Conservation (phyloP, 2,888 invertebrate genomes). For the Phytoseiulus persimilis region DNA sequence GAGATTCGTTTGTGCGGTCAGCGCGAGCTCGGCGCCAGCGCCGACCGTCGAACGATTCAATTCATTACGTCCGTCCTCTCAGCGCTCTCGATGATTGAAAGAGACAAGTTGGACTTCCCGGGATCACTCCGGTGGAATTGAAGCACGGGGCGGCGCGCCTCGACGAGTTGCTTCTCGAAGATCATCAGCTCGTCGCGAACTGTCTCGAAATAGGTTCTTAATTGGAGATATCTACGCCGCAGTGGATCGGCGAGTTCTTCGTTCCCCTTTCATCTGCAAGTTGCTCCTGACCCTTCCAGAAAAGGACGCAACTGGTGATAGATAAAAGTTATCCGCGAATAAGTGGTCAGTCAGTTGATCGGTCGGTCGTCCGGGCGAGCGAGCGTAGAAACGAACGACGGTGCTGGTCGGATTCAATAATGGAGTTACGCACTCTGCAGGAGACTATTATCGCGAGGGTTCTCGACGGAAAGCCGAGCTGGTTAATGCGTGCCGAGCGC, state of each 20-base stretch:
- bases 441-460: constrained; percentile 62
- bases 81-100: neutral
- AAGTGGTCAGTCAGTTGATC: neutral
- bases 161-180: no score
- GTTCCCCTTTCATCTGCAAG: no score
- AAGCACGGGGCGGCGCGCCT: no score
- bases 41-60: neutral
- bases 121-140: neutral
- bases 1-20: neutral
- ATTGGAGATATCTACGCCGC: no score
- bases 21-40: neutral
- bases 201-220: no score
- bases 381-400: neutral
- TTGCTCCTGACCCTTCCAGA: no score
- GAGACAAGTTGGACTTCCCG: neutral
- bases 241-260: no score
- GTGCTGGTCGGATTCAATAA: neutral
- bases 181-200: no score
- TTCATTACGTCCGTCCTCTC: neutral
- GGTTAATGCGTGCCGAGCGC: constrained; percentile 65
- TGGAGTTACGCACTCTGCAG: constrained; percentile 50
- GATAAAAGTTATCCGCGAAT: no score
- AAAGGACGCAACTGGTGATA: no score
- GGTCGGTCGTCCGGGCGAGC: neutral
- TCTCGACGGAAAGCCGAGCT: constrained; percentile 65